Evolutionary conservation across 2,888 invertebrate species (phyloP).

Genomic region (Andrena haemorrhoa): DNA sequence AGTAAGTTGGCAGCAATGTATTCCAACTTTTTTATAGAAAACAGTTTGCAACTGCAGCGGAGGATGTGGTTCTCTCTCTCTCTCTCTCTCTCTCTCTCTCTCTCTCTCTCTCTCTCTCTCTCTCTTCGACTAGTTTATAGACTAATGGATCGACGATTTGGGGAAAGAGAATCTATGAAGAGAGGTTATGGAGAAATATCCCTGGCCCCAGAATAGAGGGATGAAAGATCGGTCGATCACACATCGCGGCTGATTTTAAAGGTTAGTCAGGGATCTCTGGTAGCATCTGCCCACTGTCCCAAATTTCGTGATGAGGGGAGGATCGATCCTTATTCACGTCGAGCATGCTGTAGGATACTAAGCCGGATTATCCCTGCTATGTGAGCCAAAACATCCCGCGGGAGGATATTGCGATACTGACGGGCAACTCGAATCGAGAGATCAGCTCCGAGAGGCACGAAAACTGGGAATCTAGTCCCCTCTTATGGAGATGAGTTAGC

Average conservation of each 20-base stretch:
- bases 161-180: no score
- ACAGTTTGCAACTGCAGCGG: no score
- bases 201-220: background rate
- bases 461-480: conserved; percentile 5
- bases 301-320: conserved; percentile 62
- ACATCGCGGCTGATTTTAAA: conserved; percentile 46
- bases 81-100: no score
- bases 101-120: no score
- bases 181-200: no score
- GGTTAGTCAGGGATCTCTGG: conserved; percentile 62
- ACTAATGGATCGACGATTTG: no score
- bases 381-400: conserved; percentile 79
- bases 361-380: conserved; percentile 83
- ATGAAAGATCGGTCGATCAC: conserved; percentile 33
- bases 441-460: background rate
- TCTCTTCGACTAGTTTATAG: no score
- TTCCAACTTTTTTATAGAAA: no score
- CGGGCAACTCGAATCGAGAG: conserved; percentile 13
- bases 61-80: no score
- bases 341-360: conserved; percentile 76
- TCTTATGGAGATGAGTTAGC: background rate
- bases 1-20: background rate
- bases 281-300: conserved; percentile 75
- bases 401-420: conserved; percentile 38
- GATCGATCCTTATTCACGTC: conserved; percentile 74